phyloP scores from a whole-genome alignment of 1,140 invertebrate genomes.

The Gonatopus flavifemur region DNA sequence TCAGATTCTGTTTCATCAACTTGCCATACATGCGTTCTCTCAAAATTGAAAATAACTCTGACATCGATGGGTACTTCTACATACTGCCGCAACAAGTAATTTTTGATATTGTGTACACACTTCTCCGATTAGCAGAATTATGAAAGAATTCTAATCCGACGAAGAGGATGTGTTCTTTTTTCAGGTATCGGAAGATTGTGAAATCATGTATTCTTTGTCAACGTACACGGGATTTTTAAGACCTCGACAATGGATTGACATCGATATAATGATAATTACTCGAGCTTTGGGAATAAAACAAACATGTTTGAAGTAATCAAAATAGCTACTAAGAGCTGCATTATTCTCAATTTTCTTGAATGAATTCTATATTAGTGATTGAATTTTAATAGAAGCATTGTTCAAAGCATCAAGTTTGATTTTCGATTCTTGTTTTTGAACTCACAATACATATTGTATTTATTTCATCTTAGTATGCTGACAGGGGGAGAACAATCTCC shows the following conservation, averaged over 20 bases:
- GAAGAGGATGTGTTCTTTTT: constrained; percentile 1
- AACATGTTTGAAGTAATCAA: constrained; percentile 24
- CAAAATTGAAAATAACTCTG: constrained; percentile 35
- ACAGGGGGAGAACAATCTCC: constrained; percentile 30
- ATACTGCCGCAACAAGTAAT: constrained; percentile 39
- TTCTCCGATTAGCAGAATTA: background rate
- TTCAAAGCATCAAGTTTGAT: no score
- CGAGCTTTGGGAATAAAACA: constrained; percentile 35
- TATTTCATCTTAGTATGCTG: constrained; percentile 29
- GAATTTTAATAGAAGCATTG: no score
- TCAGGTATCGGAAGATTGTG: constrained; percentile 18
- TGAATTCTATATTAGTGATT: no score
- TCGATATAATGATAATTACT: constrained; percentile 33
- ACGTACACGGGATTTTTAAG: constrained; percentile 36
- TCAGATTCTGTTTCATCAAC: constrained; percentile 43
- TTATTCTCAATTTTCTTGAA: no score
- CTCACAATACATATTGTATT: no score
- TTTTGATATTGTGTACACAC: background rate
- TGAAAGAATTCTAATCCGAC: background rate
- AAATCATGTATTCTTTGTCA: constrained; percentile 34
- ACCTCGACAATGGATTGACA: constrained; percentile 25
- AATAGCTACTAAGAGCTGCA: no score
- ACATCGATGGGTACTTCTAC: constrained; percentile 44
- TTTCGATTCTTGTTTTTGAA: no score
- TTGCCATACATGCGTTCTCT: constrained; percentile 33